Base-by-base conservation (phyloP, 2,888 invertebrate genomes). In the Megamerina dolium region DNA sequence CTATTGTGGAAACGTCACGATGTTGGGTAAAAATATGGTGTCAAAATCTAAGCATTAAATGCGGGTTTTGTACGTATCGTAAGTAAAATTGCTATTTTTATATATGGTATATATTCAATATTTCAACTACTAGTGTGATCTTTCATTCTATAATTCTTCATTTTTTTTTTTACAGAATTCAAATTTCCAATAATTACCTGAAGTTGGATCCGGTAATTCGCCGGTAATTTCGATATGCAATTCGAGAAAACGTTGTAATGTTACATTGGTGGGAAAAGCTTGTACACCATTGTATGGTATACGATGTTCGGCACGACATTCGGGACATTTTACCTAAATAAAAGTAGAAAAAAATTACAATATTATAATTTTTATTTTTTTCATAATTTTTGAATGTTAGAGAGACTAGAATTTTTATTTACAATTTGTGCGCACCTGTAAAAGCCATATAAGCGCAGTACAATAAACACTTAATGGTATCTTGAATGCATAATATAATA, bases 281-380 rank as follows among this genome's bases (percentile, higher is more conserved):
- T 89, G 87, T 5, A 91, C 86, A 32, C 95, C 95, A 74, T 90
- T 90, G 73, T 92, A 92, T 33, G 95, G 94, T 63, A 95, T 92
- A 57, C 93, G 81, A 75, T 95, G 95, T 74, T 95, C 95, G 46
- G 93, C 92, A 50, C 95, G 83, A 72, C 96, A 96, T 82, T 96
- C 95, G 66, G 96, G 96, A 77, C 96, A 96, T 79, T 93, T 93
- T 49, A 95, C 89, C 87, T 87, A 73, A 14, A 70, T 5, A 16
- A 35, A 43, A 30, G 10, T 8, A 33, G 41, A 43, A 35, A 17
- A 27, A 32, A 21, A 21, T 38, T 5, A 16, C 12, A 32, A 23
- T 8, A 20, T 30, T 8, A 8, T 23, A 23, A 8, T 8, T 23
- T 23, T 21, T 14, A 29, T 27, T 37, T 19, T 13, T 27, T 2